Evolutionary conservation across 2,113 vertebrate genomes (phyloP).

Genomic region (Brienomyrus brachyistius): DNA sequence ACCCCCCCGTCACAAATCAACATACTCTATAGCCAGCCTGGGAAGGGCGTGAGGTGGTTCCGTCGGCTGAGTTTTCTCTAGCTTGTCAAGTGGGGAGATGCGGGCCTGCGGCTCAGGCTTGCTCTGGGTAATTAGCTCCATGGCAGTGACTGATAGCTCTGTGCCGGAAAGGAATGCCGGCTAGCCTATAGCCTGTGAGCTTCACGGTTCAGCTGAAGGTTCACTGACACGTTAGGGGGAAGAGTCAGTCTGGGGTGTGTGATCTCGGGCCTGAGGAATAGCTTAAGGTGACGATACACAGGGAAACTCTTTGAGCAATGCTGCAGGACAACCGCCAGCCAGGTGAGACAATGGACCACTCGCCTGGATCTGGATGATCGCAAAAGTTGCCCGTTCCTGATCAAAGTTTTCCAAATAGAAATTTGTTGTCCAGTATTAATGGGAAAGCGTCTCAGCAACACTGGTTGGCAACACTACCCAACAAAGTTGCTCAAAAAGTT

Average conservation of each 20-base stretch:
- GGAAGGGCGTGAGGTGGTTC: neutral
- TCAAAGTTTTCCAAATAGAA: neutral
- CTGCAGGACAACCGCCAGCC: neutral
- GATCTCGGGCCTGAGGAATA: slow-evolving; percentile 43
- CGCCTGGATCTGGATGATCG: neutral
- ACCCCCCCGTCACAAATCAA: neutral
- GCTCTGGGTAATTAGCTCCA: slow-evolving; percentile 31
- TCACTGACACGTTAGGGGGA: neutral
- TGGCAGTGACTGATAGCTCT: slow-evolving; percentile 49
- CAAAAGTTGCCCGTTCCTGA: neutral
- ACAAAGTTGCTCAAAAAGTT: neutral
- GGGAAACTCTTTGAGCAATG: neutral
- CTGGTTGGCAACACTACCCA: neutral
- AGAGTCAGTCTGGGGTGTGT: neutral
- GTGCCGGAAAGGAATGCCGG: slow-evolving; percentile 55
- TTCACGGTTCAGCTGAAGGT: slow-evolving; percentile 54
- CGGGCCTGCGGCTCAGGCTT: slow-evolving; percentile 38
- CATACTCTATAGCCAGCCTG: neutral
- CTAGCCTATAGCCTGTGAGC: slow-evolving; percentile 40
- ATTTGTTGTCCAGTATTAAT: neutral
- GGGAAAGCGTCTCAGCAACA: neutral
- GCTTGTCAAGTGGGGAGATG: neutral
- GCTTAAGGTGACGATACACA: slow-evolving; percentile 30
- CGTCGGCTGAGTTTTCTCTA: neutral
- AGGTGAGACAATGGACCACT: neutral